These are phyloP conservation scores for Chloroclysta siterata DNA, from an alignment of 2,888 invertebrate genomes.

Conservation along the genomic window DNA sequence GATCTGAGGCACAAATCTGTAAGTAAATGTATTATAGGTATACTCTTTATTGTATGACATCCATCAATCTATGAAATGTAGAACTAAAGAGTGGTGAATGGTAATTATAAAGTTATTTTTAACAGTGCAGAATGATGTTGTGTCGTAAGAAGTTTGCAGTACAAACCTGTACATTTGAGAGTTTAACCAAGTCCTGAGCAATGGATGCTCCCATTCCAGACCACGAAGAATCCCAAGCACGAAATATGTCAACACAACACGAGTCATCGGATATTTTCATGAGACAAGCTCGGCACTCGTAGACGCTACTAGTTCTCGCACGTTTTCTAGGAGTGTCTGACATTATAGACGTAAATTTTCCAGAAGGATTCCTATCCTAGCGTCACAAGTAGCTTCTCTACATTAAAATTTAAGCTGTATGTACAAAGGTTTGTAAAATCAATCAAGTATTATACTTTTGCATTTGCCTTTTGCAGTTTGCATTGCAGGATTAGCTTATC, in stretches of 20 bases:
- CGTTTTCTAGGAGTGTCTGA: slow-evolving; percentile 14
- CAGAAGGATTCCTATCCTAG: background rate
- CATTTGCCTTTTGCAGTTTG: too few species aligned
- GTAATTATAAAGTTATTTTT: background rate
- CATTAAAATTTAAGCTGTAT: too few species aligned
- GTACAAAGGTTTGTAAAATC: too few species aligned
- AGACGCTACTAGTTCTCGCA: background rate
- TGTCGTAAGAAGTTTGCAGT: background rate
- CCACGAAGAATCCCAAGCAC: slow-evolving; percentile 64
- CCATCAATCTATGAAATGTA: too few species aligned
- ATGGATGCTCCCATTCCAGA: slow-evolving; percentile 61
- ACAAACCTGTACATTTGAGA: slow-evolving; percentile 65
- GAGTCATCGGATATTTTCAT: slow-evolving; percentile 46
- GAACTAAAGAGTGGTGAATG: too few species aligned
- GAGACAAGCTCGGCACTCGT: slow-evolving; percentile 70
- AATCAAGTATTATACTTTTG: too few species aligned
- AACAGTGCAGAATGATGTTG: background rate
- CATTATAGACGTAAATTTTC: background rate
- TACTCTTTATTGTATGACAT: too few species aligned
- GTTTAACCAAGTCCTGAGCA: slow-evolving; percentile 64
- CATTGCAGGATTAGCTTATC: too few species aligned
- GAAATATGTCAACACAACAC: slow-evolving; percentile 57
- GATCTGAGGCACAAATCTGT: slow-evolving; percentile 60
- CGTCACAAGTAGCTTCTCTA: background rate
- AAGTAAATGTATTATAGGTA: slow-evolving; percentile 6